These are phyloP conservation scores for Mylabris phalerata DNA, from an alignment of 1,140 invertebrate genomes.

Conservation along the genomic window DNA sequence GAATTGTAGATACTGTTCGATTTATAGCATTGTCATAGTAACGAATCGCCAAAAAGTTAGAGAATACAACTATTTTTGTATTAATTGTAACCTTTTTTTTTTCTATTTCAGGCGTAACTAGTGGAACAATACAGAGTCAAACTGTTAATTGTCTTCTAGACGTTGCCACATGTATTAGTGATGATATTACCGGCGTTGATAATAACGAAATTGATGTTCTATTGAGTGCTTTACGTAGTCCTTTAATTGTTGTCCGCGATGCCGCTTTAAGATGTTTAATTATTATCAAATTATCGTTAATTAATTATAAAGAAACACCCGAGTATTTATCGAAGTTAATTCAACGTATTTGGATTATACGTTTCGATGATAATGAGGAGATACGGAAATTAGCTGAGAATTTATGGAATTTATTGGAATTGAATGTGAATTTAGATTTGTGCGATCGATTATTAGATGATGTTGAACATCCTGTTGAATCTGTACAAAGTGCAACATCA, in stretches of 20 bases:
- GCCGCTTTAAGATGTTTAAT: constrained; percentile 67
- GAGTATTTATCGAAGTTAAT: constrained; percentile 55
- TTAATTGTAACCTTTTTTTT: background rate
- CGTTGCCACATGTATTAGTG: constrained; percentile 64
- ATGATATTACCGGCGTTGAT: constrained; percentile 55
- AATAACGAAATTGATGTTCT: constrained; percentile 67
- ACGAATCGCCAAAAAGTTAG: too few relatives aligned
- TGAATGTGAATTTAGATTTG: constrained; percentile 52
- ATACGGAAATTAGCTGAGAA: constrained; percentile 60
- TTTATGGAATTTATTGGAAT: constrained; percentile 58
- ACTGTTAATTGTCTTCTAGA: constrained; percentile 70
- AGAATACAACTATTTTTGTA: too few relatives aligned
- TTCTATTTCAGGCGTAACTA: constrained; percentile 47
- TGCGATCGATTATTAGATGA: constrained; percentile 63
- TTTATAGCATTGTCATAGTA: too few relatives aligned
- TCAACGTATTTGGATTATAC: constrained; percentile 69
- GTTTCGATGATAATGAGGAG: constrained; percentile 63
- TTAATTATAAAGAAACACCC: constrained; percentile 53
- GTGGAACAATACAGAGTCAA: constrained; percentile 64
- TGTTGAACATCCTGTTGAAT: constrained; percentile 69
- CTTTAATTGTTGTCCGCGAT: constrained; percentile 65
- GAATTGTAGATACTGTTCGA: too few relatives aligned
- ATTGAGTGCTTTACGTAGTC: constrained; percentile 68
- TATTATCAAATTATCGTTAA: constrained; percentile 58
- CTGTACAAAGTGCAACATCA: constrained; percentile 72